A percentile compares a stretch with the other conserved stretches of the same genome.
phyloP scores from a whole-genome alignment of 2,113 vertebrate species.

The Anolis sagrei region DNA sequence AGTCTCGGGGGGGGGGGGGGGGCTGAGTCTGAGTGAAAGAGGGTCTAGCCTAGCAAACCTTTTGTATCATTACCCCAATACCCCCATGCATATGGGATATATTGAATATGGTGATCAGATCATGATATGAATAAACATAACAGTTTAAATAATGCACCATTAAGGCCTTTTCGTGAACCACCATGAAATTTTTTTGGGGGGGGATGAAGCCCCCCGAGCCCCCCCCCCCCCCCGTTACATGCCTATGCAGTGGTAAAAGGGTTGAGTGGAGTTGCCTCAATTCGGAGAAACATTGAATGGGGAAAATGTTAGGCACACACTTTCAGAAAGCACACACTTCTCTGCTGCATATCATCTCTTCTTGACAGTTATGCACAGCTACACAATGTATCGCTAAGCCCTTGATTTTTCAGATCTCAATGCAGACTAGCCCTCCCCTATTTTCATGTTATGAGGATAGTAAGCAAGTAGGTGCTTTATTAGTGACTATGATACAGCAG shows the following conservation, averaged over 20 bases:
- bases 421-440: background rate
- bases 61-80: too few relatives aligned
- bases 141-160: too few relatives aligned
- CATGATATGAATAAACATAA: too few relatives aligned
- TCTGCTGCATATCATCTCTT: background rate
- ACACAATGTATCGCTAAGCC: background rate
- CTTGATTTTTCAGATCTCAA: background rate
- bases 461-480: background rate
- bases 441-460: background rate
- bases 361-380: background rate
- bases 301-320: background rate
- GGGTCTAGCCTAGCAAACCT: too few relatives aligned
- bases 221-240: too few relatives aligned
- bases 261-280: background rate
- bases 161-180: too few relatives aligned
- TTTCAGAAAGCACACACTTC: background rate
- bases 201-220: too few relatives aligned
- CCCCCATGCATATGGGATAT: too few relatives aligned
- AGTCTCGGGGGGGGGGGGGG: too few relatives aligned
- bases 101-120: too few relatives aligned
- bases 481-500: background rate
- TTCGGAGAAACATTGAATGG: background rate
- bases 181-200: too few relatives aligned
- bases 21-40: too few relatives aligned
- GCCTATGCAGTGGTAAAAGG: background rate